Conservation (phyloP, 64 coral and sea anemone genomes). For the Astreopora myriophthalma region DNA sequence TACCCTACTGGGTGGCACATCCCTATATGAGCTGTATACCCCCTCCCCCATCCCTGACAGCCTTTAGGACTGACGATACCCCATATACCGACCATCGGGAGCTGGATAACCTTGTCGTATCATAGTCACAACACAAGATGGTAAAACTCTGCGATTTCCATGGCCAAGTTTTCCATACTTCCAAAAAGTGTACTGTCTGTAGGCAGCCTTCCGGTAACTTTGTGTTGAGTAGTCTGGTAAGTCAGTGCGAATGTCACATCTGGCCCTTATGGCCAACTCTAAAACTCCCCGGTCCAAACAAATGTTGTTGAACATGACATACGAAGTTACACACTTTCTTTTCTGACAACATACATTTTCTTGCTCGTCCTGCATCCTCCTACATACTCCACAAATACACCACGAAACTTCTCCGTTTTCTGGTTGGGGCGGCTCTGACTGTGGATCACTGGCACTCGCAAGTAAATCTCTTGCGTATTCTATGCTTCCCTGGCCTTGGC, state of each 20-base stretch:
- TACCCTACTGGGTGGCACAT: too few species aligned
- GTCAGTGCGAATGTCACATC: slow-evolving; percentile 4
- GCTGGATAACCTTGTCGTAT: too few species aligned
- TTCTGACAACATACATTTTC: neutral
- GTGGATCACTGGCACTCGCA: too few species aligned
- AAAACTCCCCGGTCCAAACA: neutral
- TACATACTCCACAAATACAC: neutral
- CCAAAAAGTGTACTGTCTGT: slow-evolving; percentile 23
- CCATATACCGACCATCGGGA: too few species aligned
- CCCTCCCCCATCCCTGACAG: too few species aligned
- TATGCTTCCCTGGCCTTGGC: too few species aligned
- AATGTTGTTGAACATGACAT: neutral
- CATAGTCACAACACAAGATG: too few species aligned
- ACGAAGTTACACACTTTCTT: neutral
- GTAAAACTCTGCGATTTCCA: too few species aligned
- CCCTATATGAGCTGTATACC: too few species aligned
- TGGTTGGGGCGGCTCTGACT: too few species aligned
- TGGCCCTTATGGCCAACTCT: neutral
- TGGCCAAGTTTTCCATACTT: neutral
- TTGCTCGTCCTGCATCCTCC: neutral
- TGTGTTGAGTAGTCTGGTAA: neutral
- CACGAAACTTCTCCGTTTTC: too few species aligned
- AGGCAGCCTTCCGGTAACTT: neutral
- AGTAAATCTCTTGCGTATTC: too few species aligned
- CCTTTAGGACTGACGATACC: neutral